These are phyloP conservation scores for Rhodinocichla rosea DNA, from an alignment of 2,113 vertebrate species.

Conservation along the genomic window DNA sequence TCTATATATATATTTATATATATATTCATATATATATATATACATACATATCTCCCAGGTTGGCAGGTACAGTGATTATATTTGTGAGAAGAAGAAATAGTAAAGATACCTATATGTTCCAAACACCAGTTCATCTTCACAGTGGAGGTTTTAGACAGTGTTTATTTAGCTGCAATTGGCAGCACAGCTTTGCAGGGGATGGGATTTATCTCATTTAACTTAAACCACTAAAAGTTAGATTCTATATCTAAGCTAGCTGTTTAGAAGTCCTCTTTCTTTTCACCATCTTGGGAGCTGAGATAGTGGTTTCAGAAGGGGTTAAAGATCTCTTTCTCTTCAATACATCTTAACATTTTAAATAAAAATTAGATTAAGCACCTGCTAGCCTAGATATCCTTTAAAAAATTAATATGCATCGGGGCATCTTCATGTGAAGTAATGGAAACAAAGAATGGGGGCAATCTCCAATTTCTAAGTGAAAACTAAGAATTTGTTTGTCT, in stretches of 20 bases:
- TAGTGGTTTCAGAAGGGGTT: not conserved
- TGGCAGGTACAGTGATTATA: not conserved
- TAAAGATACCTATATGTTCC: not conserved
- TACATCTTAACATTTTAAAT: not conserved
- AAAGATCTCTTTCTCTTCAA: not conserved
- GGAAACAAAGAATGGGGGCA: not conserved
- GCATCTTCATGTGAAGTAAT: not conserved
- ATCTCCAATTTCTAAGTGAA: not conserved
- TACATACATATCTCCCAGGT: not conserved
- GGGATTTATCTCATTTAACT: not conserved
- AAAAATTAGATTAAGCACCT: not conserved
- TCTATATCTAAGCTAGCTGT: not conserved
- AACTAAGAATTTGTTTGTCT: not conserved
- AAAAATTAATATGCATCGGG: not conserved
- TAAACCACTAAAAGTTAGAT: not conserved
- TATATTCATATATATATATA: no score
- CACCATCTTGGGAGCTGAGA: not conserved
- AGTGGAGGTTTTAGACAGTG: not conserved
- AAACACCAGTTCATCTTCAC: not conserved
- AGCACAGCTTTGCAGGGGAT: not conserved
- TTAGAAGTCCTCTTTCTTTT: not conserved
- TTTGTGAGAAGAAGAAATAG: not conserved
- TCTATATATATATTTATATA: rapidly evolving
- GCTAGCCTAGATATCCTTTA: not conserved
- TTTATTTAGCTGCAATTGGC: not conserved